Evolutionary conservation across 2,888 invertebrate species (phyloP).

Genomic region (Eueremaeus valkanovi): DNA sequence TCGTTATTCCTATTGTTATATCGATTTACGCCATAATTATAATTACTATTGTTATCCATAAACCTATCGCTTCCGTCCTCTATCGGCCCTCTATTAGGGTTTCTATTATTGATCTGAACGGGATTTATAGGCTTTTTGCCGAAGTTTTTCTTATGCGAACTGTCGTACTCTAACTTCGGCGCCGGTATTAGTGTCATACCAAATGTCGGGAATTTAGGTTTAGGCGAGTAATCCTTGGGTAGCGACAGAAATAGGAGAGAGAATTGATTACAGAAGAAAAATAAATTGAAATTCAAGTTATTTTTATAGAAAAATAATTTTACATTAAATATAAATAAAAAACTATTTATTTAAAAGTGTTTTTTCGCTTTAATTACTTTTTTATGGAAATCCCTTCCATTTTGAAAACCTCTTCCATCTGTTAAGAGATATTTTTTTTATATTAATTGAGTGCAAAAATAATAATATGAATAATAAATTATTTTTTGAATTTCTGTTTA

Average conservation of each 20-base stretch:
- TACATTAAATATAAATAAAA: too few relatives aligned
- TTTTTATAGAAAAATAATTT: neutral
- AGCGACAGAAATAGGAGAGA: too few relatives aligned
- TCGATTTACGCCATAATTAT: neutral
- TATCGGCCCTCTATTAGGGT: neutral
- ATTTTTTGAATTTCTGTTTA: neutral
- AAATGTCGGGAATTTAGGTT: conserved; percentile 1
- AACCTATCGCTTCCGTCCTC: neutral
- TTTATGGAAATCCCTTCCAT: neutral
- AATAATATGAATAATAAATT: neutral
- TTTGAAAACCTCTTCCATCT: neutral
- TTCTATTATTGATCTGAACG: neutral
- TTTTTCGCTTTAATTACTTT: too few relatives aligned
- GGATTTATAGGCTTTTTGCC: neutral
- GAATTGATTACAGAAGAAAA: too few relatives aligned
- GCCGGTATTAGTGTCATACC: conserved; percentile 38
- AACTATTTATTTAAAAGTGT: neutral
- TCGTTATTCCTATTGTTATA: neutral
- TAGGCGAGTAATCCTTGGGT: neutral
- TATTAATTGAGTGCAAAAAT: neutral
- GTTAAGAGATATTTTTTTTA: too few relatives aligned
- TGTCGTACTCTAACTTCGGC: conserved; percentile 18
- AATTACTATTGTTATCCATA: neutral
- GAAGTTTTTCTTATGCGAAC: neutral
- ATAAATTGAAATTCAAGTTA: too few relatives aligned